phyloP scores from a whole-genome alignment of 2,797 vertebrate species.

The Notamacropus eugenii region DNA sequence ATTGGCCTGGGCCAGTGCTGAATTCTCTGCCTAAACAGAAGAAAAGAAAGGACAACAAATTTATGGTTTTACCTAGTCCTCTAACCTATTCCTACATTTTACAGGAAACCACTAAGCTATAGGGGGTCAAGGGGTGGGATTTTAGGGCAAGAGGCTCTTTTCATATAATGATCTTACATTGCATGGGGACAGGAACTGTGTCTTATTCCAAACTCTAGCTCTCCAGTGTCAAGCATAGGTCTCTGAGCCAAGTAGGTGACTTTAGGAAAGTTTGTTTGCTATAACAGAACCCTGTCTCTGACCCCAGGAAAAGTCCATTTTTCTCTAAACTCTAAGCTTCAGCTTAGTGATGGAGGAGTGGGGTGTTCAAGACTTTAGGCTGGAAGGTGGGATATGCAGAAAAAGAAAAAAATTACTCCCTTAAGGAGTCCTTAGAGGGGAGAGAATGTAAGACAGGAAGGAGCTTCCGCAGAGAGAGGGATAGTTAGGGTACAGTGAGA shows the following conservation, averaged over 20 bases:
- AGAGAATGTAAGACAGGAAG: background rate
- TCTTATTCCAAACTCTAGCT: background rate
- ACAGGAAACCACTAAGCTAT: background rate
- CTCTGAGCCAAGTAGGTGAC: background rate
- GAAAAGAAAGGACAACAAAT: background rate
- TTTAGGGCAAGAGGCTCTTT: background rate
- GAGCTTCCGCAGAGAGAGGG: background rate
- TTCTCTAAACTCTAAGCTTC: background rate
- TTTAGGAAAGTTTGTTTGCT: background rate
- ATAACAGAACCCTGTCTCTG: background rate
- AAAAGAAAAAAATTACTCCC: background rate
- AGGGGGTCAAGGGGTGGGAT: background rate
- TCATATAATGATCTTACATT: background rate
- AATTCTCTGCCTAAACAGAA: constrained; percentile 91
- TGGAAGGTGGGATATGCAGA: background rate
- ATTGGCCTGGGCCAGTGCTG: constrained; percentile 93
- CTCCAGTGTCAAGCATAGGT: background rate
- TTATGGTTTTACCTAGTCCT: background rate
- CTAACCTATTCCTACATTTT: background rate
- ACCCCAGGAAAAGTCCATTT: background rate
- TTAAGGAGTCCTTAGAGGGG: background rate
- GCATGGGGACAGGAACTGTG: background rate
- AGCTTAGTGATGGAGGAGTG: background rate
- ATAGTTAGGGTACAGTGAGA: background rate
- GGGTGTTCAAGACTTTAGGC: background rate